Percentiles rank a stretch among this genome's conserved stretches.
Evolutionary conservation across 2,797 vertebrate genomes (phyloP).

Genomic region (Sebastes flavidus): DNA sequence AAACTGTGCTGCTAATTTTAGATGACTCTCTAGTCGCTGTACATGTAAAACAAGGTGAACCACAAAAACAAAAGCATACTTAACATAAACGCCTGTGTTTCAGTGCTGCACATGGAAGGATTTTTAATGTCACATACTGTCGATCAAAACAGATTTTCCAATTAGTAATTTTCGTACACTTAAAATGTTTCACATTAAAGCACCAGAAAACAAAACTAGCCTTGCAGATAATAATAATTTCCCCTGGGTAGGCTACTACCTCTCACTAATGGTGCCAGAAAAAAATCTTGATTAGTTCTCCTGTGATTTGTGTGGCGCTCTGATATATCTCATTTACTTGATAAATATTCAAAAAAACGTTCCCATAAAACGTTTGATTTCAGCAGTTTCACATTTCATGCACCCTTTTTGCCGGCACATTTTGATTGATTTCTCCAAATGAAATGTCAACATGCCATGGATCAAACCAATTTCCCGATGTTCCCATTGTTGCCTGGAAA

Average conservation of each 20-base stretch:
- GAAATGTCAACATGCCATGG: conserved; percentile 78
- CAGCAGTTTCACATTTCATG: conserved; percentile 43
- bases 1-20: conserved; percentile 80
- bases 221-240: conserved; percentile 65
- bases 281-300: conserved; percentile 49
- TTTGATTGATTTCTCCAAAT: conserved; percentile 77
- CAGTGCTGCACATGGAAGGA: background rate
- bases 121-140: conserved; percentile 1
- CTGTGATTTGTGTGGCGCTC: conserved; percentile 49
- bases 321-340: conserved; percentile 60
- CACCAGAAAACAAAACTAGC: conserved; percentile 51
- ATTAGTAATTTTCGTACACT: conserved; percentile 29
- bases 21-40: conserved; percentile 56
- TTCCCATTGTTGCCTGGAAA: conserved; percentile 57
- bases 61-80: conserved; percentile 51
- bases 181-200: conserved; percentile 40
- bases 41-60: conserved; percentile 72
- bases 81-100: conserved; percentile 17
- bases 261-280: conserved; percentile 33
- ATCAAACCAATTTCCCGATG: conserved; percentile 68
- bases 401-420: conserved; percentile 26
- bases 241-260: conserved; percentile 31
- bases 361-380: conserved; percentile 53
- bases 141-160: conserved; percentile 27
- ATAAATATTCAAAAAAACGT: conserved; percentile 62